Base-by-base conservation (phyloP, 2,113 vertebrate species). In the Donacobius atricapilla region DNA sequence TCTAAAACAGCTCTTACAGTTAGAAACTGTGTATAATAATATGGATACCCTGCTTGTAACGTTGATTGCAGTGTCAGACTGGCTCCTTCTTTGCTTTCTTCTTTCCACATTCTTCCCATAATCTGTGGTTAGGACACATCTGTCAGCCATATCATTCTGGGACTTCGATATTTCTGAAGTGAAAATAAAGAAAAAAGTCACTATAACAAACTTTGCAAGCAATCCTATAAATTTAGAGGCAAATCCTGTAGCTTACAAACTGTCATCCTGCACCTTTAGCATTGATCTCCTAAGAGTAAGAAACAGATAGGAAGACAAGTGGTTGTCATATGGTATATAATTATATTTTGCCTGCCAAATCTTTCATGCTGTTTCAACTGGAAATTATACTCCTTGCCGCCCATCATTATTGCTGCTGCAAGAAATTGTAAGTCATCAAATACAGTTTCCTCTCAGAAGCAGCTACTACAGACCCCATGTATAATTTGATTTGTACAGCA, bases 21-120 rank as follows among this genome's bases (percentile, higher is more conserved):
- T 82, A 53, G 7, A 79, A 44, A 85, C 8, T 25, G 18, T 33
- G 22, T 47, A 56, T 37, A 90, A 78, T 70, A 77, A 81, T 27
- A 93, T 5, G 13, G n/a, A 75, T 95, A 97, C 99, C 58, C 72
- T 96, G 94, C 57, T 79, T 28, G 97, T 73, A 87, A 97, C 96
- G 90, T 97, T 98, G 98, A 99, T 98, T 57, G 99, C 98, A 0
- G 98, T 98, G 87, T 99, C 99, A 6, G 99, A 99, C 63, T 98
- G 98, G 92, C 99, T 99, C 93, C 99, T 98, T 31, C 98, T 98
- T 77, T 98, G 97, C 60, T 72, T 97, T 13, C 77, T 91, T 42
- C 25, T 82, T 83, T 97, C 87, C 44, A 66, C 5, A 8, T 70
- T 86, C 42, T 69, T 92, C 40, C 90, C 65, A 79, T 90, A 92